Evolutionary conservation across 2,888 invertebrate species (phyloP).

Genomic region (Cataglyphis rosenhaueri): DNA sequence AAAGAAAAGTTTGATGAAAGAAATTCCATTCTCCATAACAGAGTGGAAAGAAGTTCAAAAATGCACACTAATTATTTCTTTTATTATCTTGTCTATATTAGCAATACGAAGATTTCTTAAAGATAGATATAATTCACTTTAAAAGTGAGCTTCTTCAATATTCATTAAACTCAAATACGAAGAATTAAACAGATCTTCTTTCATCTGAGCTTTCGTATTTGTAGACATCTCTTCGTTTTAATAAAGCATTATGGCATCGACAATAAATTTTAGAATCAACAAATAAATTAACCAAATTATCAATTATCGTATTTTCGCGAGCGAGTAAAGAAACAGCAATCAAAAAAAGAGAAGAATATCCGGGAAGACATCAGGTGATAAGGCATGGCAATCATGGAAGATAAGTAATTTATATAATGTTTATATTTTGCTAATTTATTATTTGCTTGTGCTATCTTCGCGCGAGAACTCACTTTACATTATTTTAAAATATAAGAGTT

Average conservation of each 20-base stretch:
- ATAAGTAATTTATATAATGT: too few relatives aligned
- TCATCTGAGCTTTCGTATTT: neutral
- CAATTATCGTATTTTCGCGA: too few relatives aligned
- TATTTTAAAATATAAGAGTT: too few relatives aligned
- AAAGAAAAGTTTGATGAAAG: constrained; percentile 13
- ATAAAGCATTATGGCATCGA: neutral
- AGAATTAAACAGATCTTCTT: neutral
- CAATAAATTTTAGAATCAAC: neutral
- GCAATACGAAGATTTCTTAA: neutral
- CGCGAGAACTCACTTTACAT: too few relatives aligned
- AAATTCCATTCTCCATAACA: neutral
- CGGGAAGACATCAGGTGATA: too few relatives aligned
- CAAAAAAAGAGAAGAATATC: too few relatives aligned
- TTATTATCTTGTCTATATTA: neutral
- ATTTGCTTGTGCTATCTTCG: too few relatives aligned
- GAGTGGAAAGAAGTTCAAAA: neutral
- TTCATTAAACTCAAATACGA: neutral
- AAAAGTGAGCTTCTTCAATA: neutral
- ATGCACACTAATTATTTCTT: neutral
- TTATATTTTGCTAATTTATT: too few relatives aligned
- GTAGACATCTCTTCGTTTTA: neutral
- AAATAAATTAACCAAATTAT: too few relatives aligned
- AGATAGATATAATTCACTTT: neutral
- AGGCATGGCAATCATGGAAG: too few relatives aligned
- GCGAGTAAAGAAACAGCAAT: too few relatives aligned